These are phyloP conservation scores for Drosophila novamexicana DNA, from an alignment of 1,140 invertebrate genomes.

Conservation along the genomic window DNA sequence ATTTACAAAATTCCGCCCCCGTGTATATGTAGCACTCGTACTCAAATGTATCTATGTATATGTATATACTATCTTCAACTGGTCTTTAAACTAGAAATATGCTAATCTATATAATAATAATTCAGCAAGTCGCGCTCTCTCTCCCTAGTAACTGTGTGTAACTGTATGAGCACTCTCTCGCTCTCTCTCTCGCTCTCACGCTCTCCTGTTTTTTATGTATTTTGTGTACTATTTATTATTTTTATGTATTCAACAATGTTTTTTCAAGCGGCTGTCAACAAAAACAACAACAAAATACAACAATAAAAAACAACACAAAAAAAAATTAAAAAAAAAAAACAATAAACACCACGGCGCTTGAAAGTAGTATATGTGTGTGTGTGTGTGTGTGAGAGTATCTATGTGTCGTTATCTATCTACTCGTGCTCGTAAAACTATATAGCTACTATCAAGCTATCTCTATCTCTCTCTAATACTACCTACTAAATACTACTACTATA, in stretches of 20 bases:
- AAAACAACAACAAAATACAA: not conserved
- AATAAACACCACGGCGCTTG: conserved; percentile 47
- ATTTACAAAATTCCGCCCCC: not conserved
- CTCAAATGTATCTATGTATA: conserved; percentile 34
- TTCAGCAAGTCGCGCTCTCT: conserved; percentile 33
- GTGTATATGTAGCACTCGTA: conserved; percentile 7
- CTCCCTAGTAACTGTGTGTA: conserved; percentile 23
- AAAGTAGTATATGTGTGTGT: conserved; percentile 55
- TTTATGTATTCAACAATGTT: not conserved
- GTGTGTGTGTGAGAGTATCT: conserved; percentile 45
- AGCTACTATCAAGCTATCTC: too few species aligned
- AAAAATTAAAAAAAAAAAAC: conserved; percentile 33
- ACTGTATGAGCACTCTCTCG: conserved; percentile 16
- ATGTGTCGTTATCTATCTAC: conserved; percentile 52
- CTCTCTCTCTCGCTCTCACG: conserved; percentile 24
- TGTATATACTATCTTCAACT: conserved; percentile 27
- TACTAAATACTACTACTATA: conserved; percentile 32
- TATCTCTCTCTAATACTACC: conserved; percentile 25
- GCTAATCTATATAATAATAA: conserved; percentile 12
- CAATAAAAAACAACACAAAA: conserved; percentile 11
- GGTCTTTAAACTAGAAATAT: conserved; percentile 12
- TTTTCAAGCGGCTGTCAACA: conserved; percentile 32
- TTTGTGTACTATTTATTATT: conserved; percentile 6
- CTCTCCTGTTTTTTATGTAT: conserved; percentile 29
- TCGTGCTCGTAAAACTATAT: conserved; percentile 49